Evolutionary conservation across 2,113 vertebrate genomes (phyloP), one percentile per base, ranked within the genome.

Genomic region (Anguilla rostrata): DNA sequence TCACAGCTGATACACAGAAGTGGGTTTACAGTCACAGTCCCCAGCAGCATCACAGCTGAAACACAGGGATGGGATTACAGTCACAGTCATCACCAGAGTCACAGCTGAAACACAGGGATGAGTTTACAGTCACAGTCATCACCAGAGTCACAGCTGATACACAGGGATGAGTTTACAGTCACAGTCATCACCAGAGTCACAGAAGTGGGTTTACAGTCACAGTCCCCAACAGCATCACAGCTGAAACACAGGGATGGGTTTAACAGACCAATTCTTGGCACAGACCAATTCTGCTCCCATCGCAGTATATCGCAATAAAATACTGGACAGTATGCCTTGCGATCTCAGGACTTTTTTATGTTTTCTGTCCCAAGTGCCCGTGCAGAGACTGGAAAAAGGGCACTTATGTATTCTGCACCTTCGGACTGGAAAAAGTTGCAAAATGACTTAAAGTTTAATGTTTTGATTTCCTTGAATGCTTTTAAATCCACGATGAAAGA

Each of bases 1-100:
- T 95, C 95, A 91, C 95, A 95, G 39, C 94, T 95, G 63, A 41
- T 89, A 89, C 43, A 89, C 57, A 39, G 41, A 5, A 14, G 22
- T 57, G 46, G 56, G 18, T 80, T 71, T 79, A 80, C 34, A n/a
- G 11, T 80, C 46, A 26, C 5, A 80, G n/a, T 78, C 7, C 16
- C 6, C 97, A 0, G 96, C 97, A 0, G 96, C 94, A 88, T 95
- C 95, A 91, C 95, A 95, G 39, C 94, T 95, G 63, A 40, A 90
- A 89, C 41, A 89, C 63, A 34, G 40, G 15, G 22, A 40, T 56
- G 46, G 53, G 18, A 57, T 71, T 78, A 79, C 29, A 26, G 18
- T 79, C 43, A 22, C 4, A 79, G n/a, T 78, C 20, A 9, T 2
- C 97, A 0, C 96, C 97, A 0, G 96, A 94, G 89, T 95, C 95